Conservation (phyloP, 2,888 invertebrate species). For the Parochlus steinenii region DNA sequence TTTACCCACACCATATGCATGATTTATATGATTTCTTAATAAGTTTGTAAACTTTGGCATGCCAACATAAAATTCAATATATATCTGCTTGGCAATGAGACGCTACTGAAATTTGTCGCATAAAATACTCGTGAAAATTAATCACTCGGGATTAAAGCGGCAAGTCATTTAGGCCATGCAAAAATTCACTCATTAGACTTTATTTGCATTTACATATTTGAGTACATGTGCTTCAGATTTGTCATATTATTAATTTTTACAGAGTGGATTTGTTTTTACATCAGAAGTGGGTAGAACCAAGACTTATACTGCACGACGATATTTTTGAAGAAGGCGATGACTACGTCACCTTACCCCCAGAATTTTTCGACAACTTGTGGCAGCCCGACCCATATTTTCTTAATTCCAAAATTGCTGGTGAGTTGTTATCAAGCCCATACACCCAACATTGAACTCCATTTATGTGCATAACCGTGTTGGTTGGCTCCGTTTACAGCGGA, state of each 20-base stretch:
- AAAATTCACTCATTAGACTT: not conserved
- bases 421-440: slow-evolving; percentile 14
- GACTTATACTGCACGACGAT: slow-evolving; percentile 55
- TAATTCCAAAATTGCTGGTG: slow-evolving; percentile 72
- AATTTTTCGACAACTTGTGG: slow-evolving; percentile 73
- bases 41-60: too few relatives aligned
- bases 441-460: slow-evolving; percentile 9
- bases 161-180: too few relatives aligned
- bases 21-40: too few relatives aligned
- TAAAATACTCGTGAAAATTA: too few relatives aligned
- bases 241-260: slow-evolving; percentile 16
- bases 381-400: slow-evolving; percentile 74
- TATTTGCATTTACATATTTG: not conserved
- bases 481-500: too few relatives aligned
- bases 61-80: too few relatives aligned
- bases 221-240: too few relatives aligned
- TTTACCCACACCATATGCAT: too few relatives aligned
- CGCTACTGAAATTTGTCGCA: too few relatives aligned
- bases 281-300: slow-evolving; percentile 65
- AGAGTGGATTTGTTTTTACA: slow-evolving; percentile 76
- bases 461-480: too few relatives aligned
- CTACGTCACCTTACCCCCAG: slow-evolving; percentile 60
- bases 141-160: too few relatives aligned
- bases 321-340: slow-evolving; percentile 69
- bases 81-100: too few relatives aligned